Conservation (phyloP, 2,888 invertebrate species). For the Sisyra terminalis region DNA sequence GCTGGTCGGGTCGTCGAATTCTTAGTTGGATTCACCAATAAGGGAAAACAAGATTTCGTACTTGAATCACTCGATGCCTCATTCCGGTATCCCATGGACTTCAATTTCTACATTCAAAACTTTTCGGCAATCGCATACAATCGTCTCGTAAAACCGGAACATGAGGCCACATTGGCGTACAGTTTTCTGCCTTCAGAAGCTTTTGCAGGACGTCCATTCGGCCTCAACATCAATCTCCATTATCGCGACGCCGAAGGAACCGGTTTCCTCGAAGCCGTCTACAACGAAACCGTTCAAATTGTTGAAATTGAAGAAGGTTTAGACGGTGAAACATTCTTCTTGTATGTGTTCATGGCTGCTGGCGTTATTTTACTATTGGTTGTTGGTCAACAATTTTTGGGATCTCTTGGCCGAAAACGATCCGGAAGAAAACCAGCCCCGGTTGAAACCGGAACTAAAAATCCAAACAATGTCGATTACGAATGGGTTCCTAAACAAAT, state of each 20-base stretch:
- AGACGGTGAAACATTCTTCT: slow-evolving; percentile 97
- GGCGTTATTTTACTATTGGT: slow-evolving; percentile 75
- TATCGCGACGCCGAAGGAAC: slow-evolving; percentile 67
- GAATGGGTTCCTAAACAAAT: slow-evolving; percentile 96
- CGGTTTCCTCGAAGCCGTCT: slow-evolving; percentile 73
- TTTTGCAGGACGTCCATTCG: slow-evolving; percentile 94
- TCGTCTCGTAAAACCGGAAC: slow-evolving; percentile 71
- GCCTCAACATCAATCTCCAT: slow-evolving; percentile 79
- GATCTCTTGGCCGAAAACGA: slow-evolving; percentile 64
- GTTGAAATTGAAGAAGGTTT: slow-evolving; percentile 92
- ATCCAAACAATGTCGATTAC: slow-evolving; percentile 84
- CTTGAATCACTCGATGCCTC: slow-evolving; percentile 93
- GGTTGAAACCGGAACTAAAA: slow-evolving; percentile 83
- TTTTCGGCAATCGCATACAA: slow-evolving; percentile 85
- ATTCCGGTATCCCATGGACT: slow-evolving; percentile 98
- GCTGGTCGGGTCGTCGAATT: slow-evolving; percentile 88
- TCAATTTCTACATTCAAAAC: slow-evolving; percentile 95
- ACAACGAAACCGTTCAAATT: slow-evolving; percentile 94
- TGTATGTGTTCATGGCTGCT: slow-evolving; percentile 89
- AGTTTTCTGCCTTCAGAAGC: slow-evolving; percentile 89
- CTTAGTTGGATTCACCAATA: slow-evolving; percentile 91
- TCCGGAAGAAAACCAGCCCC: slow-evolving; percentile 33
- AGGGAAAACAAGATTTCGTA: slow-evolving; percentile 77
- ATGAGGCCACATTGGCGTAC: slow-evolving; percentile 91
- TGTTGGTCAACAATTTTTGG: slow-evolving; percentile 73